Evolutionary conservation across 2,888 invertebrate species (phyloP), one percentile per base, ranked within the genome.

Genomic region (Ophraella communa): DNA sequence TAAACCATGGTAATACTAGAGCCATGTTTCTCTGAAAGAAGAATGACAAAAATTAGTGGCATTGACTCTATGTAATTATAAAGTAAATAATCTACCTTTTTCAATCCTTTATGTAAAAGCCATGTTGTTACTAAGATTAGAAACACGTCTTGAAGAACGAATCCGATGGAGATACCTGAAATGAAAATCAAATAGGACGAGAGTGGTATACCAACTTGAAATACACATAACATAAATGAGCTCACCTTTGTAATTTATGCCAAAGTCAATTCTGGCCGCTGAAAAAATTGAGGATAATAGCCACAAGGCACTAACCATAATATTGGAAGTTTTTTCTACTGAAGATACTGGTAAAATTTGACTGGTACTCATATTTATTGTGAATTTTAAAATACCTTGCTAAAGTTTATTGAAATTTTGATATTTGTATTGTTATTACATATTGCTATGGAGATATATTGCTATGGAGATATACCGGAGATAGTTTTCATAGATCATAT

Each of bases 1-100:
- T 24, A 3, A 80, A 65, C 80, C 80, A 81, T 8, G 81, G 81
- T n/a, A 79, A 64, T 45, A 79, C 71, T 33, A 78, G 68, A 3
- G 70, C 64, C 1, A 73, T 64, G 20, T 72, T 74, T 65, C 72
- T 68, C 74, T 76, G n/a, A n/a, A n/a, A n/a, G n/a, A 53, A 57
- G 72, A 72, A n/a, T n/a, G n/a, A n/a, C n/a, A n/a, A n/a, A n/a
- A n/a, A n/a, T n/a, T n/a, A n/a, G n/a, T n/a, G n/a, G n/a, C n/a
- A n/a, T n/a, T n/a, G n/a, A n/a, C n/a, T n/a, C n/a, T n/a, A n/a
- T n/a, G n/a, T n/a, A n/a, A n/a, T n/a, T n/a, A n/a, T n/a, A n/a
- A n/a, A n/a, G n/a, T n/a, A n/a, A n/a, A n/a, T n/a, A n/a, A 45
- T 59, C 70, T 71, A 76, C 76, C n/a, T 69, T 69, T n/a, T 71